phyloP scores from a whole-genome alignment of 2,113 vertebrate species.

The Stigmatopora nigra region DNA sequence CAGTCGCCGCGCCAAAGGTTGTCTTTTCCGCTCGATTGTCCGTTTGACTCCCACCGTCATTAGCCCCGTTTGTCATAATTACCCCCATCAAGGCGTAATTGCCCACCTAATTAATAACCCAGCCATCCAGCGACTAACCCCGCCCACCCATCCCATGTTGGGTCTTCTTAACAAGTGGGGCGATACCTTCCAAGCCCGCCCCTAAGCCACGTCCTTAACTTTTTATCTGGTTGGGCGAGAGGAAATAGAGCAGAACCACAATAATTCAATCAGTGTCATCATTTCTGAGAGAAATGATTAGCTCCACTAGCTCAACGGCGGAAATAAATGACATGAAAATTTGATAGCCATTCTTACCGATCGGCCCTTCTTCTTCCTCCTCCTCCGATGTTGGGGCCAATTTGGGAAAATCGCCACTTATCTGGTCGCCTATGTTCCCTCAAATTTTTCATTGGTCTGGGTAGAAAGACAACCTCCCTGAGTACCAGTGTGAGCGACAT shows the following conservation, averaged over 20 bases:
- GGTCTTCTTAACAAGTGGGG: background rate
- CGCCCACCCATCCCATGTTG: constrained; percentile 3
- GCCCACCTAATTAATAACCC: constrained; percentile 33
- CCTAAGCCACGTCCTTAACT: constrained; percentile 46
- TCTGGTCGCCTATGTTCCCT: constrained; percentile 40
- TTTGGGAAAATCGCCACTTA: constrained; percentile 52
- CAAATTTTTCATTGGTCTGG: no score
- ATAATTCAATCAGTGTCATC: constrained; percentile 73
- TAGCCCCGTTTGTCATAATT: constrained; percentile 49
- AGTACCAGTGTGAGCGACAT: no score
- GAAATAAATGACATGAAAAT: constrained; percentile 64
- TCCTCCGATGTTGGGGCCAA: constrained; percentile 26
- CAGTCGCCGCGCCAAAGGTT: constrained; percentile 33
- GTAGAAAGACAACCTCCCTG: no score
- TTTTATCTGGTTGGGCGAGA: constrained; percentile 51
- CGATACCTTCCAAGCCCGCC: constrained; percentile 30
- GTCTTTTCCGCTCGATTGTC: constrained; percentile 36
- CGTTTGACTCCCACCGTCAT: constrained; percentile 32
- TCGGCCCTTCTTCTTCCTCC: constrained; percentile 29
- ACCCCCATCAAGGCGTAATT: constrained; percentile 31
- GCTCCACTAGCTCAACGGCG: constrained; percentile 59
- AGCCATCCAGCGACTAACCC: constrained; percentile 6
- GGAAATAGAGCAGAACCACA: constrained; percentile 46
- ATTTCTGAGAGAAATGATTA: constrained; percentile 68
- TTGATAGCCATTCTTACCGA: constrained; percentile 61